Base-by-base conservation (phyloP, 2,888 invertebrate genomes). In the Lasioglossum figueresi region DNA sequence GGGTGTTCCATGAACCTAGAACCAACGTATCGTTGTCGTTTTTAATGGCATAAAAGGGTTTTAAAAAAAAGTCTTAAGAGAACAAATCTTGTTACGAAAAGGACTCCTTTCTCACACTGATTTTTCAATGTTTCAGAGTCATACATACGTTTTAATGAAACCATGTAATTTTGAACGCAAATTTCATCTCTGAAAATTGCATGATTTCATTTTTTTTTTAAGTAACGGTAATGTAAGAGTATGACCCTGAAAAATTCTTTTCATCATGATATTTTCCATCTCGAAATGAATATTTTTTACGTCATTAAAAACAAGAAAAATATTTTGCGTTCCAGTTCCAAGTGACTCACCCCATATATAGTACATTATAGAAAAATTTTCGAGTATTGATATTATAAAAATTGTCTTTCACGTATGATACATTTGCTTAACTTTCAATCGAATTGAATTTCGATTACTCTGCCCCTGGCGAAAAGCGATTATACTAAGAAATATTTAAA, bases 351-450 rank as follows among this genome's bases (percentile, higher is more conserved):
- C 16, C 5, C 31, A 31, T 63, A 63, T 63, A 16, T 31, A 63
- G 31, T 76, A 48, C 45, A 66, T 37, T 43, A 45, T 27, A 68
- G 12, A 68, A 16, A 77, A 37, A 59, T 71, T 34, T 68, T 72
- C 43, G 12, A 19, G 34, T 66, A 27, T 63, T 59, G 37, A 34
- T 40, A 40, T 56, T 45, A 23, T 59, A 34, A 63, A 31, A 40
- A 37, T 52, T 76, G 34, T 23, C 37, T 56, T 14, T 82, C 19
- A 23, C 6, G 16, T 82, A 75, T 37, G 27, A 71, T 10, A 34
- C 59, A 76, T 71, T 48, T 71, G 40, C 40, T 43, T 37, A 80
- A 16, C 23, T 79, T n/a, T 23, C n/a, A 1, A 79, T 76, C 4
- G 23, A 48, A 37, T 75, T 52, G 52, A 40, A 77, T 31, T 48